These are phyloP conservation scores for Oscheius sp. DNA, from an alignment of 2,888 invertebrate species.

Conservation along the genomic window DNA sequence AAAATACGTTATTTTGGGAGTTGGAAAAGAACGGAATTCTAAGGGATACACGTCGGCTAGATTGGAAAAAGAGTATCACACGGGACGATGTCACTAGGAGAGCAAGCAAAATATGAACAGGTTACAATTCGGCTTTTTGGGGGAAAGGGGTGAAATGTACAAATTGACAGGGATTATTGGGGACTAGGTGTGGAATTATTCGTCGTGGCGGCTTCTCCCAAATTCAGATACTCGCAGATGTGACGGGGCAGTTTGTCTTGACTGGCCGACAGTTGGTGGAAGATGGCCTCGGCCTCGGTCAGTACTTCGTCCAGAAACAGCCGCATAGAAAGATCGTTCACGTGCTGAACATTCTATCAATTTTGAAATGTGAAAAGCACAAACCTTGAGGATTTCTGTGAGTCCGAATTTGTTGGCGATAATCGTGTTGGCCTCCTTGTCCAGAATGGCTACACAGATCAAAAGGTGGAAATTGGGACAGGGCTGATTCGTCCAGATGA, in stretches of 20 bases:
- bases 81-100: slow-evolving; percentile 7
- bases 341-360: slow-evolving; percentile 80
- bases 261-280: slow-evolving; percentile 81
- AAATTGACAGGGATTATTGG: neutral
- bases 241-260: slow-evolving; percentile 62
- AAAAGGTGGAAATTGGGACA: slow-evolving; percentile 94
- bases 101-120: slow-evolving; percentile 6
- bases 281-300: slow-evolving; percentile 90
- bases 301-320: slow-evolving; percentile 86
- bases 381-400: slow-evolving; percentile 91
- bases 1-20: too few species aligned
- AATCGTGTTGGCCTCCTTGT: slow-evolving; percentile 86
- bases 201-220: neutral
- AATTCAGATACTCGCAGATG: slow-evolving; percentile 36
- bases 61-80: neutral
- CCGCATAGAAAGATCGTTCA: slow-evolving; percentile 90
- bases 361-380: neutral
- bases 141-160: neutral
- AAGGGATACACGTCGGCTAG: too few species aligned
- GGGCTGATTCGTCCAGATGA: slow-evolving; percentile 91
- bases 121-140: neutral
- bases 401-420: slow-evolving; percentile 92
- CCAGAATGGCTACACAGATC: slow-evolving; percentile 91
- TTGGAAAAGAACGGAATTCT: too few species aligned
- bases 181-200: neutral